Conservation (phyloP, 2,888 invertebrate species). For the Machimus atricapillus region DNA sequence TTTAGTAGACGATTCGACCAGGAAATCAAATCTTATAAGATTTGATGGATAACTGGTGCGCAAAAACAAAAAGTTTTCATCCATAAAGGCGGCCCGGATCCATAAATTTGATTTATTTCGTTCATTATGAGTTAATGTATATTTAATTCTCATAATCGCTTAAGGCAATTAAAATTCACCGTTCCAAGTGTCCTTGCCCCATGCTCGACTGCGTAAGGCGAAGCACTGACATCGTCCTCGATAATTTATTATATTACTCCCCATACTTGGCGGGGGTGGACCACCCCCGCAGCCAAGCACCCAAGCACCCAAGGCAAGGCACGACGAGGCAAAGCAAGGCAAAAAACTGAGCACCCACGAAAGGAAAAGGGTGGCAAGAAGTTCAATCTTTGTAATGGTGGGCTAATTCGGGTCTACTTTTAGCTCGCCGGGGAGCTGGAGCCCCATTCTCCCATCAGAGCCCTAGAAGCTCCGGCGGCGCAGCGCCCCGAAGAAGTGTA, state of each 20-base stretch:
- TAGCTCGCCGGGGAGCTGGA: background rate
- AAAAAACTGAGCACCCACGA: background rate
- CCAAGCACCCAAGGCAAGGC: background rate
- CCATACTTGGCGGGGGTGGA: slow-evolving; percentile 2
- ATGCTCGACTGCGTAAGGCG: slow-evolving; percentile 5
- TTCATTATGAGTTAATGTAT: slow-evolving; percentile 47
- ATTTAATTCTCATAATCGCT: slow-evolving; percentile 48
- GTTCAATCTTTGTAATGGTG: slow-evolving; percentile 36
- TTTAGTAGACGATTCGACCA: background rate
- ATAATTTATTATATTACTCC: slow-evolving; percentile 45
- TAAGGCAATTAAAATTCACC: slow-evolving; percentile 48
- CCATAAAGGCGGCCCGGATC: slow-evolving; percentile 18
- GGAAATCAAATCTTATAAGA: slow-evolving; percentile 20
- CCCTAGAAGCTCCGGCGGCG: background rate
- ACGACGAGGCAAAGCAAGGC: background rate
- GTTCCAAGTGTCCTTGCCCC: slow-evolving; percentile 37
- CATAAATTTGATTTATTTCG: slow-evolving; percentile 48
- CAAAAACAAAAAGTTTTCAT: background rate
- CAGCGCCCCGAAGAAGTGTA: background rate
- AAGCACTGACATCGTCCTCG: slow-evolving; percentile 28
- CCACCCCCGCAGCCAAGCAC: background rate
- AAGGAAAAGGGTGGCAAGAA: slow-evolving; percentile 34
- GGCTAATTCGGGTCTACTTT: slow-evolving; percentile 30
- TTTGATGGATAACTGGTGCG: slow-evolving; percentile 29
- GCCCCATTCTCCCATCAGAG: background rate